Conservation (phyloP, 1,140 invertebrate genomes). For the Apocrypta bakeri region DNA sequence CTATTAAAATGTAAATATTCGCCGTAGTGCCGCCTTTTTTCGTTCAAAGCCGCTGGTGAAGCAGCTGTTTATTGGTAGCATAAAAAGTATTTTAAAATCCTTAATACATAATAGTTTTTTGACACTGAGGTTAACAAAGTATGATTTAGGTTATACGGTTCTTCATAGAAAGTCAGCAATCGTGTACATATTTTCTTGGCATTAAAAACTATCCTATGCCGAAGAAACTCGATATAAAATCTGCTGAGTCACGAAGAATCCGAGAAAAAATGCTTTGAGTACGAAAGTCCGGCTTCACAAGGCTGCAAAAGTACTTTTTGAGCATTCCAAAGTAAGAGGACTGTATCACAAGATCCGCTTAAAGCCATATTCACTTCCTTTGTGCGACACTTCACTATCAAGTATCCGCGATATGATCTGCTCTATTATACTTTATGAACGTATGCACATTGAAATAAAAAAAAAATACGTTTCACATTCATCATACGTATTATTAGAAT, state of each 20-base stretch:
- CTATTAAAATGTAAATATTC: not conserved
- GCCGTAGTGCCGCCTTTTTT: too few species aligned
- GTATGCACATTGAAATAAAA: not conserved
- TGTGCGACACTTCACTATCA: not conserved
- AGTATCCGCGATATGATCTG: too few species aligned
- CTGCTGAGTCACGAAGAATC: constrained; percentile 1
- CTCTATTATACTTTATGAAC: too few species aligned
- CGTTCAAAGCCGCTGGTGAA: too few species aligned
- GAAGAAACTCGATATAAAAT: not conserved
- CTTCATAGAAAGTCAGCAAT: too few species aligned
- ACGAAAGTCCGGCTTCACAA: not conserved
- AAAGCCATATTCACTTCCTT: not conserved
- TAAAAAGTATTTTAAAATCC: too few species aligned
- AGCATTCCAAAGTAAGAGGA: not conserved
- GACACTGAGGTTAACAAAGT: too few species aligned
- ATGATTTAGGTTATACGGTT: too few species aligned
- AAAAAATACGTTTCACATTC: not conserved
- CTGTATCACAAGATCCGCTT: not conserved
- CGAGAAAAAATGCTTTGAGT: not conserved
- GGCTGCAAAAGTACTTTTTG: not conserved
- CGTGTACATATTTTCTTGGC: not conserved
- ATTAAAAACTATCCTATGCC: not conserved
- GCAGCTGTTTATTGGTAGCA: too few species aligned
- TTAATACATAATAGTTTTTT: too few species aligned
- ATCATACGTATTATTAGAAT: not conserved